Percentiles rank a stretch among this genome's conserved stretches.
These are phyloP conservation scores for Solen grandis DNA, from an alignment of 1,140 invertebrate species.

Conservation along the genomic window DNA sequence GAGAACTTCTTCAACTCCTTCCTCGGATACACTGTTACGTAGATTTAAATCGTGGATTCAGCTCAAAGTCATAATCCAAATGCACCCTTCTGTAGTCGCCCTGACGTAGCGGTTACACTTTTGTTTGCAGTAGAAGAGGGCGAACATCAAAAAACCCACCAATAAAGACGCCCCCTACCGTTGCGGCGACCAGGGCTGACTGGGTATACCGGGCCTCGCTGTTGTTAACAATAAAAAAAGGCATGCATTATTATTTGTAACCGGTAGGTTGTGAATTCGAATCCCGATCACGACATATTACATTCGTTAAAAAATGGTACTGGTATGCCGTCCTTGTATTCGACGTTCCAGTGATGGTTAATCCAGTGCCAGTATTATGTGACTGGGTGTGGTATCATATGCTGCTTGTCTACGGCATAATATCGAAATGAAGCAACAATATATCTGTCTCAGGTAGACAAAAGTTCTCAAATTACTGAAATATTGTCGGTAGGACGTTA, in stretches of 20 bases:
- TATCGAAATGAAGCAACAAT: no score
- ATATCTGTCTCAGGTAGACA: no score
- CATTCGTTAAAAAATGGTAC: no score
- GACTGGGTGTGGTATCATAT: neutral
- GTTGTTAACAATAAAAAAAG: neutral
- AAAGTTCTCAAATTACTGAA: no score
- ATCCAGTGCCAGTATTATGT: neutral
- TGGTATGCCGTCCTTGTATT: neutral
- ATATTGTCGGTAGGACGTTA: no score
- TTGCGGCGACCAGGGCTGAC: conserved; percentile 17
- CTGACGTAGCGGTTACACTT: conserved; percentile 26
- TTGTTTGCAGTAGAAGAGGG: neutral
- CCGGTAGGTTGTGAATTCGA: neutral
- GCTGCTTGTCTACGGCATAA: no score
- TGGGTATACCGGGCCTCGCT: neutral
- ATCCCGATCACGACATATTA: no score
- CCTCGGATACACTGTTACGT: no score
- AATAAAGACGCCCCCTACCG: conserved; percentile 28
- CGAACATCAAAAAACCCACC: conserved; percentile 15
- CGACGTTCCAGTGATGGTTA: neutral
- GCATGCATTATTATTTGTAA: neutral
- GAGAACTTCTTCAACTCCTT: no score
- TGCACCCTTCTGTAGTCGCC: conserved; percentile 36
- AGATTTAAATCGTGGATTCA: conserved; percentile 40
- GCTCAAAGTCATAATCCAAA: conserved; percentile 48